Percentiles rank a stretch among this genome's conserved stretches.
These are phyloP conservation scores for Blastomussa wellsi DNA, from an alignment of 92 coral and sea anemone genomes.

Conservation along the genomic window DNA sequence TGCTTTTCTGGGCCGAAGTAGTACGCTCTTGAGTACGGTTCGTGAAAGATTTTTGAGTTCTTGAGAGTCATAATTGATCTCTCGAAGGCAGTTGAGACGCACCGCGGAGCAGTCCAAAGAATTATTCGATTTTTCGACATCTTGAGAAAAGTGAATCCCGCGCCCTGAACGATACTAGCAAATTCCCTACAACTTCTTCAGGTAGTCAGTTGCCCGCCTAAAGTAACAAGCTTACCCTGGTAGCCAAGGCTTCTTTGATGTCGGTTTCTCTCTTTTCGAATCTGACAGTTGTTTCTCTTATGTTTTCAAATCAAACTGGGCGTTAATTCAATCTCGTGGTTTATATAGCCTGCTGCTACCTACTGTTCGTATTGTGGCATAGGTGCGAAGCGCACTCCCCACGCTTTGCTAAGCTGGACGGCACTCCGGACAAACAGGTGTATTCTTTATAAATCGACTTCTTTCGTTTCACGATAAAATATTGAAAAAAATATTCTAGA, in stretches of 20 bases:
- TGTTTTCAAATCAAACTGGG: not conserved
- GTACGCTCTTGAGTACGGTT: conserved; percentile 80
- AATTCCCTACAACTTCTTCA: not conserved
- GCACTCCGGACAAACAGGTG: conserved; percentile 23
- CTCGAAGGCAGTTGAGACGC: conserved; percentile 97
- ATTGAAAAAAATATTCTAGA: not conserved
- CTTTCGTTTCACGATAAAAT: not conserved
- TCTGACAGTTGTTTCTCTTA: not conserved
- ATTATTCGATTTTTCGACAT: conserved; percentile 76
- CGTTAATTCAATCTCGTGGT: conserved; percentile 6
- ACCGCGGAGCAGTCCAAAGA: conserved; percentile 97
- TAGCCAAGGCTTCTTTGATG: not conserved
- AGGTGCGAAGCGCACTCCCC: conserved; percentile 39
- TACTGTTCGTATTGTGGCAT: conserved; percentile 1
- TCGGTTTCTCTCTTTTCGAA: not conserved
- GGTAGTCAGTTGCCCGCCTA: no score
- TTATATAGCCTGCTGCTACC: conserved; percentile 21
- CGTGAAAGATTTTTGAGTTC: conserved; percentile 85
- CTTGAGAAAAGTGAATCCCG: not conserved
- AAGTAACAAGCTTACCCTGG: not conserved
- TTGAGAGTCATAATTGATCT: conserved; percentile 91
- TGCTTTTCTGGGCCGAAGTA: conserved; percentile 92
- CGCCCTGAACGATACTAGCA: not conserved
- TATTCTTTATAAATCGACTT: not conserved
- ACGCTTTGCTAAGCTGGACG: conserved; percentile 19